Percentiles rank a stretch among this genome's conserved stretches.
These are phyloP conservation scores for Scaptomyza pallida DNA, from an alignment of 1,140 invertebrate genomes.

Conservation along the genomic window DNA sequence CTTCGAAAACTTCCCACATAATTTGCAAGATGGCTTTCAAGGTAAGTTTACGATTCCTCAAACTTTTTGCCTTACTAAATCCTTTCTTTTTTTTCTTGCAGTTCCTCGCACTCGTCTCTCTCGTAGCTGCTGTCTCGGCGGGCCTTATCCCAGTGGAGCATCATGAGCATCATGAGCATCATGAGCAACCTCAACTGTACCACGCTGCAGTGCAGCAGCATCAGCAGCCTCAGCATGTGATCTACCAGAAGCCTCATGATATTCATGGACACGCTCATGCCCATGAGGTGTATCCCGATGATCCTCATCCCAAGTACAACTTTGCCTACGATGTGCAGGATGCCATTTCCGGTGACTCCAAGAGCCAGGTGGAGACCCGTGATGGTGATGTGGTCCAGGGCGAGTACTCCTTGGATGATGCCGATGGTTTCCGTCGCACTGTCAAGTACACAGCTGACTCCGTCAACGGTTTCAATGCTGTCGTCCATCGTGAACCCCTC, in stretches of 20 bases:
- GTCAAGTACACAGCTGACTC: conserved; percentile 84
- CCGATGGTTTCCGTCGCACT: conserved; percentile 81
- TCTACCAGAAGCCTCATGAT: conserved; percentile 69
- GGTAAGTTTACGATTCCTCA: conserved; percentile 48
- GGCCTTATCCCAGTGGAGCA: conserved; percentile 71
- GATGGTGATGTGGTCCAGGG: conserved; percentile 86
- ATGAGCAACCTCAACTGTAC: conserved; percentile 55
- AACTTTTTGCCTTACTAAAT: not conserved
- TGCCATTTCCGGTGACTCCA: conserved; percentile 86
- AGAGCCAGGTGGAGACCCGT: conserved; percentile 86
- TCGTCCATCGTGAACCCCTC: conserved; percentile 84
- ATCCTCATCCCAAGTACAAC: conserved; percentile 85
- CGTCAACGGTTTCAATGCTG: conserved; percentile 84
- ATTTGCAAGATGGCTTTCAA: conserved; percentile 78
- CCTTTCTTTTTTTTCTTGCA: not conserved
- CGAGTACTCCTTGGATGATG: conserved; percentile 80
- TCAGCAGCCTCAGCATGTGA: conserved; percentile 50
- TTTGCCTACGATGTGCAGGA: conserved; percentile 85
- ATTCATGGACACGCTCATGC: conserved; percentile 58
- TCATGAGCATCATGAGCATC: conserved; percentile 64
- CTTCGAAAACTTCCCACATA: conserved; percentile 32
- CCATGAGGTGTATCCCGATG: conserved; percentile 82
- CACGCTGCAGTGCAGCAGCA: conserved; percentile 45
- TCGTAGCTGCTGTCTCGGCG: conserved; percentile 62
- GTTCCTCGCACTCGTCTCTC: conserved; percentile 58